Evolutionary conservation across 2,888 invertebrate genomes (phyloP).

Genomic region (Mesopsocus fuscifrons): DNA sequence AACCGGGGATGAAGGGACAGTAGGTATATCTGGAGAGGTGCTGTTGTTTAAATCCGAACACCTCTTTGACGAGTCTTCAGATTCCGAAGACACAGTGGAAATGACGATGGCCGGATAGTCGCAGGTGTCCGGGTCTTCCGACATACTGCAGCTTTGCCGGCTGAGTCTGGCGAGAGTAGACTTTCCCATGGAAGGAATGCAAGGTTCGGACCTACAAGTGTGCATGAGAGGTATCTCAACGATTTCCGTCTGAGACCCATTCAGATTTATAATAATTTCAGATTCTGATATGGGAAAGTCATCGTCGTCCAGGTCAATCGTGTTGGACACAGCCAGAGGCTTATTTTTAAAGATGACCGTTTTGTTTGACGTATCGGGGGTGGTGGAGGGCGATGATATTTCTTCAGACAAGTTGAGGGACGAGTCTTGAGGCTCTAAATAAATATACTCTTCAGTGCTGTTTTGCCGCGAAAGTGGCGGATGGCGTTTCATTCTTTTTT

Average conservation of each 20-base stretch:
- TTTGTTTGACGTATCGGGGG: slow-evolving; percentile 6
- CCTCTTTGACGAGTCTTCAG: no score
- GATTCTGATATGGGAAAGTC: slow-evolving; percentile 9
- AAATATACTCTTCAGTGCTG: slow-evolving; percentile 7
- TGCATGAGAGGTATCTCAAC: slow-evolving; percentile 2
- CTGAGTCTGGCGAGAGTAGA: not conserved
- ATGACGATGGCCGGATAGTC: not conserved
- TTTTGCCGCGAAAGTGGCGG: slow-evolving; percentile 3
- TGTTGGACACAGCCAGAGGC: slow-evolving; percentile 5
- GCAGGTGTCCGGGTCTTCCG: not conserved
- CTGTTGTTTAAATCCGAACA: no score
- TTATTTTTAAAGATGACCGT: slow-evolving; percentile 7
- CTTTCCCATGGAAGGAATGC: slow-evolving; percentile 3
- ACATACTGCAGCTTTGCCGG: slow-evolving; percentile 5
- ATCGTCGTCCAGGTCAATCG: slow-evolving; percentile 6
- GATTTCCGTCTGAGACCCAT: slow-evolving; percentile 6
- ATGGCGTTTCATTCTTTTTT: not conserved
- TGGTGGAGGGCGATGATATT: slow-evolving; percentile 4
- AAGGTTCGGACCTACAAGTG: slow-evolving; percentile 4
- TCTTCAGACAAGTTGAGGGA: slow-evolving; percentile 4
- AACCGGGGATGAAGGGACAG: no score
- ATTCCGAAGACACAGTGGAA: not conserved
- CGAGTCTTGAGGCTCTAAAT: slow-evolving; percentile 3
- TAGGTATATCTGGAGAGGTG: no score
- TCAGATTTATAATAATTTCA: slow-evolving; percentile 1